A percentile compares a stretch with the other conserved stretches of the same genome.
Evolutionary conservation across 1,140 invertebrate species (phyloP).

Genomic region (Drosophila pseudoananassae): DNA sequence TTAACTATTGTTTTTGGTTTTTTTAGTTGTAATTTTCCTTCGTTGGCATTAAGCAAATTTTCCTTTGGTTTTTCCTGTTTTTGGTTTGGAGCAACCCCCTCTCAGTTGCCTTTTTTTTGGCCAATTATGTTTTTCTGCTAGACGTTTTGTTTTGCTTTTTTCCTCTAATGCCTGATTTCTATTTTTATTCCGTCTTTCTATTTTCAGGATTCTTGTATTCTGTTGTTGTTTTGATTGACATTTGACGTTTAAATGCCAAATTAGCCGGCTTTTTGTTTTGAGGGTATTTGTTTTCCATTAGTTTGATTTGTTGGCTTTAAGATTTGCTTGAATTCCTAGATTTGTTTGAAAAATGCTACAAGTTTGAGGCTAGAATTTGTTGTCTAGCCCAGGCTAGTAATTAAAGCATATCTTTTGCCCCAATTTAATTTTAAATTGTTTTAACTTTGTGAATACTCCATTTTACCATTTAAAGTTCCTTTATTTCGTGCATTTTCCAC

Average conservation of each 20-base stretch:
- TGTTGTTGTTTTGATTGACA: constrained; percentile 66
- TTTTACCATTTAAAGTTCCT: background rate
- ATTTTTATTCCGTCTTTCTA: constrained; percentile 19
- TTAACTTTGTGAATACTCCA: background rate
- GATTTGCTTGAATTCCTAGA: constrained; percentile 21
- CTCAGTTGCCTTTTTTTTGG: constrained; percentile 68
- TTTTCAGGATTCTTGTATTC: constrained; percentile 25
- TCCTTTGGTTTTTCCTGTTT: constrained; percentile 50
- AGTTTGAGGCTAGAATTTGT: background rate
- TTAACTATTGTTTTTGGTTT: constrained; percentile 36
- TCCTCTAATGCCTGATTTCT: constrained; percentile 13
- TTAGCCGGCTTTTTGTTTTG: constrained; percentile 63
- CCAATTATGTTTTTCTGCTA: constrained; percentile 68
- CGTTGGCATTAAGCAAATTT: constrained; percentile 74
- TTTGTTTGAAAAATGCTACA: constrained; percentile 24
- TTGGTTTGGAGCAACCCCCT: constrained; percentile 17
- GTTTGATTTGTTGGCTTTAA: constrained; percentile 46
- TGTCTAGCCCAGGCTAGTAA: too few species aligned
- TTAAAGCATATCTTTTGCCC: too few species aligned
- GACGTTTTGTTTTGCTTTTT: constrained; percentile 29
- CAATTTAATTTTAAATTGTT: background rate
- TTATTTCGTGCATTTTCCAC: background rate
- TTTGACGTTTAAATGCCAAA: constrained; percentile 81
- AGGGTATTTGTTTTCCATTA: constrained; percentile 18
- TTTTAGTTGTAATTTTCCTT: constrained; percentile 24